Percentiles rank a stretch among this genome's conserved stretches.
Conservation (phyloP, 2,113 vertebrate species). For the Laterallus jamaicensis region DNA sequence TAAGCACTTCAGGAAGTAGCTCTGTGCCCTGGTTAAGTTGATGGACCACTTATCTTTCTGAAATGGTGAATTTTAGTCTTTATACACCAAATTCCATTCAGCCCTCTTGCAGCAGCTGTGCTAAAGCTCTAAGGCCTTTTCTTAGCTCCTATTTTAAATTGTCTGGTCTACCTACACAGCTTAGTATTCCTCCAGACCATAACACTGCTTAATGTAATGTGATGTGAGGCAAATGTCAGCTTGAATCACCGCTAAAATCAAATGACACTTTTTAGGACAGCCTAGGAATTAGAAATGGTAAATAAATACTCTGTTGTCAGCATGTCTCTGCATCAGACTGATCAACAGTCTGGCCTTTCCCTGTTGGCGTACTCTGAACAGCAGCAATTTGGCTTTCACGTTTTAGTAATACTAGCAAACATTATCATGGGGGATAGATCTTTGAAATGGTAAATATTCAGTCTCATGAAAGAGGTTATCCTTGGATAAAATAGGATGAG, state of each 20-base stretch:
- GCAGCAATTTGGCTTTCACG: neutral
- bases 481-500: neutral
- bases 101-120: neutral
- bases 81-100: neutral
- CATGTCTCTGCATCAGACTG: neutral
- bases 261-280: neutral
- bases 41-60: neutral
- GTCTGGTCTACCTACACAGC: neutral
- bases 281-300: neutral
- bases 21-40: neutral
- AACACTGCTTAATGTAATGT: neutral
- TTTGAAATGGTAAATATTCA: neutral
- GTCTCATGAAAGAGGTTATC: neutral
- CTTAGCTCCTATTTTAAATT: conserved; percentile 12
- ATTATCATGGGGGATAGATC: neutral
- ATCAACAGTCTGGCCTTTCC: neutral
- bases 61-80: neutral
- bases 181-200: neutral
- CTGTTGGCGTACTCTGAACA: neutral
- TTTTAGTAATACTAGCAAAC: conserved; percentile 37
- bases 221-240: neutral
- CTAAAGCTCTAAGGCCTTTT: conserved; percentile 4
- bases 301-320: conserved; percentile 31
- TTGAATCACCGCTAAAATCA: conserved; percentile 19
- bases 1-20: neutral